These are phyloP conservation scores for Pristionchus fissidentatus DNA, from an alignment of 2,888 invertebrate genomes.

Conservation along the genomic window DNA sequence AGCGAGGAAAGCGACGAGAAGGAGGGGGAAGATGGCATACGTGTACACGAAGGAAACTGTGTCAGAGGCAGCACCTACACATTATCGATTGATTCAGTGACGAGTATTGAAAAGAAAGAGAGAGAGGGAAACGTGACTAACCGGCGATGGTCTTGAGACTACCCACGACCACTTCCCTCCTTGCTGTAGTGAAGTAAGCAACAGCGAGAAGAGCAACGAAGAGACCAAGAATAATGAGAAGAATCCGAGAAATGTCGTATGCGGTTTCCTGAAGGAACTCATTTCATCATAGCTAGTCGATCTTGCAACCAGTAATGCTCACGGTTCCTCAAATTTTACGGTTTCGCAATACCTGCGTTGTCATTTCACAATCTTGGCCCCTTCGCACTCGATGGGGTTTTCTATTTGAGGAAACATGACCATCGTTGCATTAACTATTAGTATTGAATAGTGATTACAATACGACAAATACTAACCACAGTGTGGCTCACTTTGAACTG, in stretches of 20 bases:
- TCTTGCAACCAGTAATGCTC: too few relatives aligned
- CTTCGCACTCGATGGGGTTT: too few relatives aligned
- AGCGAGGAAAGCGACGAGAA: conserved; percentile 51
- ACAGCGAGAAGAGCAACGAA: conserved; percentile 55
- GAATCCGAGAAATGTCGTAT: conserved; percentile 45
- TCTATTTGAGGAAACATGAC: too few relatives aligned
- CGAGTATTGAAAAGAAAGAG: neutral
- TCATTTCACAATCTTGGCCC: neutral
- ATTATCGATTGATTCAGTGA: too few relatives aligned
- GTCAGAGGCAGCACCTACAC: conserved; percentile 55
- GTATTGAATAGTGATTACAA: neutral
- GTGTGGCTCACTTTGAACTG: conserved; percentile 54
- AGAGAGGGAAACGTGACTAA: conserved; percentile 26
- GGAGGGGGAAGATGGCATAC: conserved; percentile 66
- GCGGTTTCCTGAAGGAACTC: neutral
- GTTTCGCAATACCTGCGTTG: neutral
- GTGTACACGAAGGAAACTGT: conserved; percentile 64
- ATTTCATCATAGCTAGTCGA: neutral
- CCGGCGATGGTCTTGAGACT: conserved; percentile 54
- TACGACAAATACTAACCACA: conserved; percentile 11
- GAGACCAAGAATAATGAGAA: conserved; percentile 55
- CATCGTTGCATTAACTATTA: too few relatives aligned
- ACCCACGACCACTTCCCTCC: conserved; percentile 51
- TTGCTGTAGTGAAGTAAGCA: conserved; percentile 60
- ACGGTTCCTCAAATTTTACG: too few relatives aligned